These are phyloP conservation scores for Acipenser ruthenus DNA, from an alignment of 2,797 vertebrate genomes.

Conservation along the genomic window DNA sequence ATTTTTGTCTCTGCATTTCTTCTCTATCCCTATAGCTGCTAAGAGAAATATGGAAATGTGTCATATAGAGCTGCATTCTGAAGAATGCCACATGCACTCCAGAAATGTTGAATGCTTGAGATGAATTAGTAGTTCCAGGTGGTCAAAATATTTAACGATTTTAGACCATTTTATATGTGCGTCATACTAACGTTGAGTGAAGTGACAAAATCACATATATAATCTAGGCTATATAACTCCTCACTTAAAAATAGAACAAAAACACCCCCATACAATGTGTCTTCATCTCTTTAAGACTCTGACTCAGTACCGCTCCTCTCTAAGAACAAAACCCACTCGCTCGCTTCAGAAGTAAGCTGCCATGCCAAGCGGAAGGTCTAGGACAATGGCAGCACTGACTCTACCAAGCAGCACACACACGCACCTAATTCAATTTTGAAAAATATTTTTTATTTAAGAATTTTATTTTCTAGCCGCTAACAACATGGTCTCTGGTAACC, in stretches of 20 bases:
- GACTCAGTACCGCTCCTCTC: neutral
- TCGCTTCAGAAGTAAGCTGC: neutral
- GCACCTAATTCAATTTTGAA: no score
- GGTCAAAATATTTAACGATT: no score
- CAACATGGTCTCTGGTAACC: neutral
- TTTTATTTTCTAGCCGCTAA: neutral
- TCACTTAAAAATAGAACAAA: neutral
- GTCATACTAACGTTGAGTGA: neutral
- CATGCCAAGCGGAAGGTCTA: neutral
- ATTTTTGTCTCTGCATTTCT: conserved; percentile 28
- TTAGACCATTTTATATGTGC: no score
- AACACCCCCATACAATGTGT: neutral
- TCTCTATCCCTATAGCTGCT: neutral
- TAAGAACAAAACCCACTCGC: neutral
- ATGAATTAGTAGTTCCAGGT: no score
- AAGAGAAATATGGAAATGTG: neutral
- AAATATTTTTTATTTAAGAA: no score
- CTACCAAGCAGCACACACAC: neutral
- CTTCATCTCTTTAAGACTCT: neutral
- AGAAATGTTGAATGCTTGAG: no score
- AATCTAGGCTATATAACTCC: neutral
- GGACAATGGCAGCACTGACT: neutral
- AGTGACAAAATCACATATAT: conserved; percentile 24
- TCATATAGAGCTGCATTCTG: no score
- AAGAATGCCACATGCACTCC: no score